phyloP scores from a whole-genome alignment of 64 coral and sea anemone genomes.

The Montipora sp. region DNA sequence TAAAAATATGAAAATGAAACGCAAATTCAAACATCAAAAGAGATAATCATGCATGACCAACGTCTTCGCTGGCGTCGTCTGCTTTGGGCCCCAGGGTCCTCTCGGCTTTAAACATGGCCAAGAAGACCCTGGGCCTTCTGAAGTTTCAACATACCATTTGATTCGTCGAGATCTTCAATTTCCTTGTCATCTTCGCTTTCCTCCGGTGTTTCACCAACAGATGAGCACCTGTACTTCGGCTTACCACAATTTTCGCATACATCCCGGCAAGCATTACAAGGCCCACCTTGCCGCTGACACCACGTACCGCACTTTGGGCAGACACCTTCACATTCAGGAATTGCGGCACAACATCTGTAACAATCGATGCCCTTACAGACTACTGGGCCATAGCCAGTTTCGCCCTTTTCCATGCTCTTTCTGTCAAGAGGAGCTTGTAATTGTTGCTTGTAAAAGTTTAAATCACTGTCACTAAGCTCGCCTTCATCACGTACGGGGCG shows the following conservation, averaged over 20 bases:
- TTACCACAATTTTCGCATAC: slow-evolving; percentile 54
- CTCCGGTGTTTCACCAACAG: neutral
- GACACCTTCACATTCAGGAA: slow-evolving; percentile 45
- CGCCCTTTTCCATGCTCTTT: neutral
- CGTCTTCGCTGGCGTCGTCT: too few species aligned
- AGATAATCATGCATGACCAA: too few species aligned
- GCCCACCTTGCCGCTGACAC: slow-evolving; percentile 50
- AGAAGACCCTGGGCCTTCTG: too few species aligned
- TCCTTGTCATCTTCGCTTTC: slow-evolving; percentile 34
- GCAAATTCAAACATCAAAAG: too few species aligned
- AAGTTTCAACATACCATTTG: slow-evolving; percentile 6
- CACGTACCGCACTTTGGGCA: slow-evolving; percentile 55
- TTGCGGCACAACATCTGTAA: slow-evolving; percentile 37
- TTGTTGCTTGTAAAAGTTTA: slow-evolving; percentile 42
- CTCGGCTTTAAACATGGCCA: too few species aligned
- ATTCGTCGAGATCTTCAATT: neutral
- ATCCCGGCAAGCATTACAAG: slow-evolving; percentile 69
- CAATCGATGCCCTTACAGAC: slow-evolving; percentile 57
- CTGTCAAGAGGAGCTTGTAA: slow-evolving; percentile 14
- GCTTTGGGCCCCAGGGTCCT: too few species aligned
- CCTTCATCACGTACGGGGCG: slow-evolving; percentile 2
- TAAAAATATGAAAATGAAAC: too few species aligned
- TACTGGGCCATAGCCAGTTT: neutral
- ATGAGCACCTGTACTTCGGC: slow-evolving; percentile 44
- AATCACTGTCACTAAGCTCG: slow-evolving; percentile 65